Base-by-base conservation (phyloP, 2,888 invertebrate species). In the Dusona sp. region DNA sequence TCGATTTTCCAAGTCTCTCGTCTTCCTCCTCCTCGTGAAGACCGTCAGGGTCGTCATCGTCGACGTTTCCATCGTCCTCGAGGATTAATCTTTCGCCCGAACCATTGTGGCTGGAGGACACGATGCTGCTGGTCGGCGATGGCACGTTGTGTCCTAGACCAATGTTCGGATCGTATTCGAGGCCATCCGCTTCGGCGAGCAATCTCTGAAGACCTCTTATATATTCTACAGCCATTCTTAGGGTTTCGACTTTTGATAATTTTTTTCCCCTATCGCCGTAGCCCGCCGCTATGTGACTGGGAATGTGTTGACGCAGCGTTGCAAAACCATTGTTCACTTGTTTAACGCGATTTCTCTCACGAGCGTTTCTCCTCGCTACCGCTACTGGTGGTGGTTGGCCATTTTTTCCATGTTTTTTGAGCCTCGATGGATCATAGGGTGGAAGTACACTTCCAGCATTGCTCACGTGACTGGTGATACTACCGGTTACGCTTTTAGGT, bases 271-370 rank as follows among this genome's bases (percentile, higher is more conserved):
- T 94, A 73, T 94, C 94, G 25, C 96, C 96, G 64, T 95, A 96
- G 83, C 96, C 96, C 8, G 96, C 96, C 0, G 97, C 97, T 0
- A 97, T 97, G 92, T 97, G 97, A 79, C 96, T 97, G 0, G 98
- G 98, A 88, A 98, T 98, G 92, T 98, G 98, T 90, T 97, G 97
- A 29, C 98, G 95, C 1, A 98, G 94, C n/a, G 97, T 97, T 0
- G 98, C 97, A 93, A 98, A 98, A 25, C 98, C 98, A 91, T 98
- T 97, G 94, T 98, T 98, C 38, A 98, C 98, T 95, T 98, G 98
- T 90, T 98, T 98, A 13, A 98, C 98, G 85, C 99, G 96, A 94
- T 98, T 98, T 29, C 99, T 95, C 95, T 99, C 99, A 78, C 99
- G 96, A 87, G 98, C 98, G 95, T 99, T 99, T 92, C 99, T 95